phyloP scores from a whole-genome alignment of 2,888 invertebrate species.

The Pycnomerus fuliginosus region DNA sequence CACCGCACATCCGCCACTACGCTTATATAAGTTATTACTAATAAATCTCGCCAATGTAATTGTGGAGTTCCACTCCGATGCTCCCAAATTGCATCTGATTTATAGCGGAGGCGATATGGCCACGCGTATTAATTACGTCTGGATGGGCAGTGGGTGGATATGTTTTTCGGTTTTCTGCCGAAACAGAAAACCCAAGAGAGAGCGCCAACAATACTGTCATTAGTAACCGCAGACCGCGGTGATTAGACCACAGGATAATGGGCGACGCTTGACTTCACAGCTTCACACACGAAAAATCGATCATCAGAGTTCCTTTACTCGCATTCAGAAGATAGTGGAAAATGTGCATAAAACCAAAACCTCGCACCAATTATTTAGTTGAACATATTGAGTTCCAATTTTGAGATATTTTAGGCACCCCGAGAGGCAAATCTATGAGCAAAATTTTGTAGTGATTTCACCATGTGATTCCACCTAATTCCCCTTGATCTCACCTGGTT shows the following conservation, averaged over 20 bases:
- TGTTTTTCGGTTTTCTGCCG: conserved; percentile 7
- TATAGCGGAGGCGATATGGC: conserved; percentile 34
- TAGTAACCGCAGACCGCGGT: conserved; percentile 17
- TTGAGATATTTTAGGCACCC: too few relatives aligned
- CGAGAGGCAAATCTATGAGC: too few relatives aligned
- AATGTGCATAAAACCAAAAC: too few relatives aligned
- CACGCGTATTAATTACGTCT: conserved; percentile 25
- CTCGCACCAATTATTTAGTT: too few relatives aligned
- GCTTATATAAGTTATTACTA: conserved; percentile 43
- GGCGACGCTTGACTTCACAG: conserved; percentile 5
- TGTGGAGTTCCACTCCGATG: conserved; percentile 42
- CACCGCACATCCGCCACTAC: not conserved
- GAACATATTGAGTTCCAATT: too few relatives aligned
- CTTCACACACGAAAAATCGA: too few relatives aligned
- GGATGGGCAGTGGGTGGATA: conserved; percentile 17
- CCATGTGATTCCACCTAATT: too few relatives aligned
- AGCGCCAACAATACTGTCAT: conserved; percentile 19
- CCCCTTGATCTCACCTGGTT: too few relatives aligned
- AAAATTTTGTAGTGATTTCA: too few relatives aligned
- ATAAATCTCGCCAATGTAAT: conserved; percentile 45
- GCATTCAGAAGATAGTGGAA: too few relatives aligned
- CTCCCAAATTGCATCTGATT: conserved; percentile 34
- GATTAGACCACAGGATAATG: conserved; percentile 11
- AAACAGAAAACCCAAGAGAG: conserved; percentile 9
- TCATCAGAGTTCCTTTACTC: too few relatives aligned